Evolutionary conservation across 2,888 invertebrate genomes (phyloP), one percentile per base, ranked within the genome.

Genomic region (Tolmerus cingulatus): DNA sequence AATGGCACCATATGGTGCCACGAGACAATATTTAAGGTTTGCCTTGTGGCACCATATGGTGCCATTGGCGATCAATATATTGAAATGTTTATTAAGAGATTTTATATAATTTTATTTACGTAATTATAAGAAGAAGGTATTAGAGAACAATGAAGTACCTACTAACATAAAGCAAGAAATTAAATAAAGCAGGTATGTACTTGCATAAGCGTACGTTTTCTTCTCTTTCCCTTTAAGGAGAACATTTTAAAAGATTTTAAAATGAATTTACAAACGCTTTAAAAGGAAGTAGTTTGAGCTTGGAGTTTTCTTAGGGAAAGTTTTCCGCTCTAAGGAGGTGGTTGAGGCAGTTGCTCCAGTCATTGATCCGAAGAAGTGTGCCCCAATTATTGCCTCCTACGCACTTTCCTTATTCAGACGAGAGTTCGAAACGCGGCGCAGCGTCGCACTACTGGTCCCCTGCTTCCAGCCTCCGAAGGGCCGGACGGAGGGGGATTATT

Each of bases 231-330:
- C 8, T n/a, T 16, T 1, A 7, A 8, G 51, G 7, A 51, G 19
- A 51, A 19, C 12, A 66, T 14, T 51, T 27, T 79, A 51, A n/a
- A 51, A 5, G 4, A 23, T 30, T 5, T 30, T 51, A 30, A 79
- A 55, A 79, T 16, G 51, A 43, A 79, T 79, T 55, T 30, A 34
- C 12, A 1, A 9, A 30, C 5, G 51, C 16, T 51, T 79, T 79
- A 79, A 79, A 51, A 51, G 27, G 51, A 51, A 79, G 51, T 46
- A 79, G 51, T 79, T 79, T 30, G 79, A 79, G 46, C 4, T 79
- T 79, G 46, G 51, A 23, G 30, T 79, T 79, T n/a, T 51, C 30
- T 79, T 4, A 30, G 16, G 51, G 5, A 30, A 27, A 51, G 30
- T n/a, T 79, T 46, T 40, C 27, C 79, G n/a, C 55, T 66, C 8